Percentiles rank a stretch among this genome's conserved stretches.
Conservation (phyloP, 1,140 invertebrate genomes). For the Bombus superbus region DNA sequence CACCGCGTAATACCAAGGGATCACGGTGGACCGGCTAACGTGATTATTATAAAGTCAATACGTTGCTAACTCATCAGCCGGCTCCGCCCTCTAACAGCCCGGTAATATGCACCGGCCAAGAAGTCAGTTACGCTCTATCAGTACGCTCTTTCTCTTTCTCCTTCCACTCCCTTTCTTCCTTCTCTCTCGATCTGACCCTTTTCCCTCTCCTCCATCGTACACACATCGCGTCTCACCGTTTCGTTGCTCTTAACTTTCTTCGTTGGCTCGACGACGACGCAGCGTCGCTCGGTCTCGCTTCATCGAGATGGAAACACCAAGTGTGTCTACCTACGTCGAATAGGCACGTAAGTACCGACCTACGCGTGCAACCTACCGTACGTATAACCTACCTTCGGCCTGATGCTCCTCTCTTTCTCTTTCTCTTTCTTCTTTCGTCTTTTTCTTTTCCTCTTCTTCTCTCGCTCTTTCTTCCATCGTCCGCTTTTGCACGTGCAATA, state of each 20-base stretch:
- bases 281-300: constrained; percentile 23
- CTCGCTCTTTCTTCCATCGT: not conserved
- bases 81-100: constrained; percentile 82
- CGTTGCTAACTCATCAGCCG: constrained; percentile 82
- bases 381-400: constrained; percentile 27
- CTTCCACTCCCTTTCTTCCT: not conserved
- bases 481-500: constrained; percentile 64
- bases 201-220: constrained; percentile 36
- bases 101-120: constrained; percentile 82
- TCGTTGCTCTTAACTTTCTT: constrained; percentile 5
- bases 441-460: not conserved
- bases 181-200: not conserved
- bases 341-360: constrained; percentile 63
- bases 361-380: constrained; percentile 68
- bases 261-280: not conserved
- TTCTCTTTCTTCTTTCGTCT: not conserved
- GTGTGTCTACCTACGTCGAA: constrained; percentile 52
- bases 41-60: constrained; percentile 83
- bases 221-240: not conserved
- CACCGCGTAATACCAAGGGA: constrained; percentile 74
- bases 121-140: constrained; percentile 79
- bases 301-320: constrained; percentile 10
- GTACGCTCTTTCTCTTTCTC: constrained; percentile 24
- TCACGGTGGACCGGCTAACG: constrained; percentile 77
- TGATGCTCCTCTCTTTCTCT: not conserved